Evolutionary conservation across 2,888 invertebrate species (phyloP).

Genomic region (Drosophila villosipedis): DNA sequence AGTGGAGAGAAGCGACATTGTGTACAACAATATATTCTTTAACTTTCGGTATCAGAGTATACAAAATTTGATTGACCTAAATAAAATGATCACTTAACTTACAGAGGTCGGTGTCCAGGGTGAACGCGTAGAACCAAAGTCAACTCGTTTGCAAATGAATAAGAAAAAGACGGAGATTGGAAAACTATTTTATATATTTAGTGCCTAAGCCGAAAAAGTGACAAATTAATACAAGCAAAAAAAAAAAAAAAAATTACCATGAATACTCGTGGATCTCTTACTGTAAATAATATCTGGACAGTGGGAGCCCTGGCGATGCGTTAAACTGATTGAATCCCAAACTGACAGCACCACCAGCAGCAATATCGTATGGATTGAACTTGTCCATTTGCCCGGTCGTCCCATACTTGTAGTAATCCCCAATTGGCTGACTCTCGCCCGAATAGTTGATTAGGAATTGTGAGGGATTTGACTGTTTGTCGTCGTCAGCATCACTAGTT

Average conservation of each 20-base stretch:
- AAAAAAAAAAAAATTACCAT: slow-evolving; percentile 12
- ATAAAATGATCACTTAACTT: not conserved
- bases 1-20: no score
- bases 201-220: slow-evolving; percentile 17
- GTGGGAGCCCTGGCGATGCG: slow-evolving; percentile 31
- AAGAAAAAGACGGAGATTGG: not conserved
- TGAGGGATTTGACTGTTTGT: slow-evolving; percentile 4
- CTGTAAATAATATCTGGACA: slow-evolving; percentile 43
- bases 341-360: not conserved
- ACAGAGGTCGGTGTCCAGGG: not conserved
- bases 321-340: slow-evolving; percentile 19
- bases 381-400: slow-evolving; percentile 1
- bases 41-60: not conserved
- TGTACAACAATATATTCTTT: not conserved
- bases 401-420: slow-evolving; percentile 17
- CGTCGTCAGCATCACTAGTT: not conserved
- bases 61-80: not conserved
- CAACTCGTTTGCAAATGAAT: not conserved
- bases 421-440: slow-evolving; percentile 21
- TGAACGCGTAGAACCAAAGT: not conserved
- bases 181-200: slow-evolving; percentile 25
- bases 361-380: slow-evolving; percentile 13
- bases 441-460: slow-evolving; percentile 49
- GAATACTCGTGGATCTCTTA: not conserved
- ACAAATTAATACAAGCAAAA: not conserved